Conservation (phyloP, 2,888 invertebrate species). For the Omphaloscelis lunosa region DNA sequence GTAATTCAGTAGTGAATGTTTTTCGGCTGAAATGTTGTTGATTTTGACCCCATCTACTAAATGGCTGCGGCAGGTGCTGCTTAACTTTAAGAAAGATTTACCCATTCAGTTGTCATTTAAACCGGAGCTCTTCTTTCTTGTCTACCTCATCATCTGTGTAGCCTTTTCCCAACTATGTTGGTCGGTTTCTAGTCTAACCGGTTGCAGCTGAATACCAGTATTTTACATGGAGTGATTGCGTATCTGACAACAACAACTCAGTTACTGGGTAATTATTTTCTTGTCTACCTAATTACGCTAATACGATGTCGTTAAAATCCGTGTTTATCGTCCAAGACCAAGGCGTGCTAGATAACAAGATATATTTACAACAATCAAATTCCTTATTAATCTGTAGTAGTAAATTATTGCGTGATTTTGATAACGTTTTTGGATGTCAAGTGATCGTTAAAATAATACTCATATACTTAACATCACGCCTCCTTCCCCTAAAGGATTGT, state of each 20-base stretch:
- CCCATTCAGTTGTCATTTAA: too few relatives aligned
- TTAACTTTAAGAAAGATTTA: background rate
- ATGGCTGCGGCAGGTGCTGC: background rate
- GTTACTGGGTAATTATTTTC: too few relatives aligned
- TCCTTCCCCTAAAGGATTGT: too few relatives aligned
- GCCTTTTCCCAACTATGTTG: too few relatives aligned
- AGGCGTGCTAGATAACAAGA: constrained; percentile 48
- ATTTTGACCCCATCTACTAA: background rate
- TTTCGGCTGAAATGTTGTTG: background rate
- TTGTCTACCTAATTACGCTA: background rate
- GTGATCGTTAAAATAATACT: constrained; percentile 1
- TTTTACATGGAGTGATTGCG: too few relatives aligned
- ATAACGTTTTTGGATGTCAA: constrained; percentile 29
- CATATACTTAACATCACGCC: too few relatives aligned
- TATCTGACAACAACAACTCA: too few relatives aligned
- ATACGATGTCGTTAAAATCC: constrained; percentile 25
- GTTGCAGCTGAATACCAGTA: too few relatives aligned
- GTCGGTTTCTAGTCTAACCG: too few relatives aligned
- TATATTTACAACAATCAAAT: constrained; percentile 54
- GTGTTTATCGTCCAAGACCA: constrained; percentile 36
- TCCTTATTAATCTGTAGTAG: constrained; percentile 49
- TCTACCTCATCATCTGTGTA: too few relatives aligned
- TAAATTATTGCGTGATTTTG: constrained; percentile 51
- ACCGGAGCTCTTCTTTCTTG: too few relatives aligned
- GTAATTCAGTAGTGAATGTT: background rate